phyloP scores from a whole-genome alignment of 2,888 invertebrate species.

The Ectemnius lituratus region DNA sequence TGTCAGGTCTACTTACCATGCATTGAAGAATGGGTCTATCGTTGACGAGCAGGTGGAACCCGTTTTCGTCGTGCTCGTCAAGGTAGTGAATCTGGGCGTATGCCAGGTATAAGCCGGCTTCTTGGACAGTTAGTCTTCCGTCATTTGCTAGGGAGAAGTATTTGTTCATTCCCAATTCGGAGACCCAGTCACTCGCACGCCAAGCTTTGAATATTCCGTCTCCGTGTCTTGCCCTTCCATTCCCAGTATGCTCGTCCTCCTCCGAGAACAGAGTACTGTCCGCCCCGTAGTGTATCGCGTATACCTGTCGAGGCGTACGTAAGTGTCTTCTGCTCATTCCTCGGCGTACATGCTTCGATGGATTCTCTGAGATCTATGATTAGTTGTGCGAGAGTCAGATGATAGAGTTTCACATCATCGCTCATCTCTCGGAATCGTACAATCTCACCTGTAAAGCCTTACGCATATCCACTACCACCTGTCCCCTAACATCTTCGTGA shows the following conservation, averaged over 20 bases:
- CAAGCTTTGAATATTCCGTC: constrained; percentile 83
- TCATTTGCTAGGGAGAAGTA: constrained; percentile 81
- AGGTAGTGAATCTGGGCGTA: constrained; percentile 91
- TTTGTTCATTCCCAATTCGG: constrained; percentile 81
- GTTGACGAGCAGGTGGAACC: constrained; percentile 84
- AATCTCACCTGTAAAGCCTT: constrained; percentile 11
- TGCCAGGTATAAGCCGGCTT: constrained; percentile 86
- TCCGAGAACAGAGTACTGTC: constrained; percentile 63
- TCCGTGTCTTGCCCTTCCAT: constrained; percentile 83
- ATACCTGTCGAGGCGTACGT: constrained; percentile 61
- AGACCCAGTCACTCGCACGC: constrained; percentile 83
- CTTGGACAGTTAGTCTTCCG: constrained; percentile 84
- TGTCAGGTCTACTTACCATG: constrained; percentile 70
- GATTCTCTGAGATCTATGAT: constrained; percentile 18
- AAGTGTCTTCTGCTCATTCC: constrained; percentile 59
- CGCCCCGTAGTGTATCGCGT: constrained; percentile 69
- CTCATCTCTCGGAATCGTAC: background rate
- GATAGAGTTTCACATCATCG: too few relatives aligned
- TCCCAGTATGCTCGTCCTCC: constrained; percentile 79
- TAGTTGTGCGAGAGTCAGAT: constrained; percentile 15
- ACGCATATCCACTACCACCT: background rate
- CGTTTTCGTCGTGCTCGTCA: constrained; percentile 87
- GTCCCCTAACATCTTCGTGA: background rate
- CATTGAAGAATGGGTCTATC: constrained; percentile 86
- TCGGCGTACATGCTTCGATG: constrained; percentile 32